Conservation (phyloP, 2,113 vertebrate species). For the Centropristis striata region DNA sequence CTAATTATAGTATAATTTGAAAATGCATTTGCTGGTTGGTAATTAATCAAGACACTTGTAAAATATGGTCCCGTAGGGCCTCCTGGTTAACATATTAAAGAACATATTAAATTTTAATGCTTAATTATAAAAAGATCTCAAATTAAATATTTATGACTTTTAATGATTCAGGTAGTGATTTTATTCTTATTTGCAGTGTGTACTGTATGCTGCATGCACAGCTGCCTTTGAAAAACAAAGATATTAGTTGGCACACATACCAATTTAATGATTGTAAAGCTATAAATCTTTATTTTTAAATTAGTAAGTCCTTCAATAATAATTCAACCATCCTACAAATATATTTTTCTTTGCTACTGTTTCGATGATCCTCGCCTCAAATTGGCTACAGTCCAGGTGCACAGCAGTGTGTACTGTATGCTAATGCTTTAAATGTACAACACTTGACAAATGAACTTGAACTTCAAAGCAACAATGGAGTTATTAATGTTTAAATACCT, state of each 20-base stretch:
- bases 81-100: constrained; percentile 80
- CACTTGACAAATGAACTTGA: constrained; percentile 63
- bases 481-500: constrained; percentile 66
- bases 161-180: constrained; percentile 74
- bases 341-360: neutral
- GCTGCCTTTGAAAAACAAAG: constrained; percentile 50
- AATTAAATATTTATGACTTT: constrained; percentile 79
- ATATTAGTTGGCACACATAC: neutral
- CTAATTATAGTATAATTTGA: constrained; percentile 73
- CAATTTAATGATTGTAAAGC: constrained; percentile 5
- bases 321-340: neutral
- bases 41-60: constrained; percentile 80
- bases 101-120: constrained; percentile 83
- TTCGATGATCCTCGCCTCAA: neutral
- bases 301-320: neutral
- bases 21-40: constrained; percentile 75
- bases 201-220: constrained; percentile 10
- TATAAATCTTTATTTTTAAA: neutral
- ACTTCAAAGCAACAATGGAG: constrained; percentile 45
- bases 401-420: neutral
- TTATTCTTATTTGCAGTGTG: constrained; percentile 54
- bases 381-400: neutral
- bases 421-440: constrained; percentile 33
- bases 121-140: constrained; percentile 82
- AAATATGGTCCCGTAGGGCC: constrained; percentile 66